phyloP scores from a whole-genome alignment of 2,797 vertebrate species.

The Synanceia verrucosa region DNA sequence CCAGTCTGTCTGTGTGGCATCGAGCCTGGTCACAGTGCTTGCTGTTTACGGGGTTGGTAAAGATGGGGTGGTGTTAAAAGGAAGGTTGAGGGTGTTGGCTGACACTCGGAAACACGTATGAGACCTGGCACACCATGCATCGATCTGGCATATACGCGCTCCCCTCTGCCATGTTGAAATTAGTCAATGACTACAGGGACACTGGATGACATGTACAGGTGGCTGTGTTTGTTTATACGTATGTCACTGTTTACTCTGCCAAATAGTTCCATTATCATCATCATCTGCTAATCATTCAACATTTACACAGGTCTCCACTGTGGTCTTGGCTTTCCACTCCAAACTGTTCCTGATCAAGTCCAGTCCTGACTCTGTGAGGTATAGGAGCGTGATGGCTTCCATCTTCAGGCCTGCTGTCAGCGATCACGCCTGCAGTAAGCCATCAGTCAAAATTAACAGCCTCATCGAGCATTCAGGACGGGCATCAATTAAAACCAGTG shows the following conservation, averaged over 20 bases:
- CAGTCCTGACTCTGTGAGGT: slow-evolving; percentile 7
- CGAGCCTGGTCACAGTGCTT: slow-evolving; percentile 9
- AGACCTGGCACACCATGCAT: slow-evolving; percentile 30
- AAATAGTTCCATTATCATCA: neutral
- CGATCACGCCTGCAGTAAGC: slow-evolving; percentile 57
- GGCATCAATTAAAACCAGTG: slow-evolving; percentile 79
- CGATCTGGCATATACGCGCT: slow-evolving; percentile 18
- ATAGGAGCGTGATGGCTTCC: slow-evolving; percentile 26
- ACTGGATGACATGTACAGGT: slow-evolving; percentile 30
- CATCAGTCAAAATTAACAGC: slow-evolving; percentile 80
- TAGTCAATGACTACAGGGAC: slow-evolving; percentile 39
- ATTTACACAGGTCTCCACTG: neutral
- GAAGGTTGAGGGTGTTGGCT: slow-evolving; percentile 9
- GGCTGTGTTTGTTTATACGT: neutral
- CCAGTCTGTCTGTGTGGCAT: slow-evolving; percentile 26
- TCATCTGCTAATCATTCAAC: neutral
- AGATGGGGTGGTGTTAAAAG: neutral
- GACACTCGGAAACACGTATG: slow-evolving; percentile 37
- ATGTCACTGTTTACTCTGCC: neutral
- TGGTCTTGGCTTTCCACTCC: neutral
- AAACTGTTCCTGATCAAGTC: neutral
- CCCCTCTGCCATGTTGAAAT: slow-evolving; percentile 41
- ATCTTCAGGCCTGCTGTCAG: slow-evolving; percentile 46
- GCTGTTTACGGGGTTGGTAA: slow-evolving; percentile 9
- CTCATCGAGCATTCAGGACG: slow-evolving; percentile 67